Evolutionary conservation across 1,140 invertebrate species (phyloP).

Genomic region (Coelopa frigida): DNA sequence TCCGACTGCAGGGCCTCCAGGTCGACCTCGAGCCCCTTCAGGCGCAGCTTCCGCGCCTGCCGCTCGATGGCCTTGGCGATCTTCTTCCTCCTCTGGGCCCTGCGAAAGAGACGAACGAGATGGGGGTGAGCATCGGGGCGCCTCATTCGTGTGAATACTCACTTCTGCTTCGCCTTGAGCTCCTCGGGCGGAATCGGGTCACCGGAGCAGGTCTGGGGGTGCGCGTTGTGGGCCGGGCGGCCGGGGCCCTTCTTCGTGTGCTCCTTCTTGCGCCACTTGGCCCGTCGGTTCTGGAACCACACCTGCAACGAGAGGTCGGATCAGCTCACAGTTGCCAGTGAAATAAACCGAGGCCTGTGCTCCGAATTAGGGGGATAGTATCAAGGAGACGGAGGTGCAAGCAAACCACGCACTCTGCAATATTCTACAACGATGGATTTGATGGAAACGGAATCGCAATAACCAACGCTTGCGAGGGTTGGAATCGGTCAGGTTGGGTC

Average conservation of each 20-base stretch:
- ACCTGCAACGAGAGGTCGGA: slow-evolving; percentile 70
- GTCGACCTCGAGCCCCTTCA: slow-evolving; percentile 3
- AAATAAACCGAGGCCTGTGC: no score
- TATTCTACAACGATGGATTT: no score
- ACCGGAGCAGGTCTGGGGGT: slow-evolving; percentile 2
- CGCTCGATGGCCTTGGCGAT: slow-evolving; percentile 2
- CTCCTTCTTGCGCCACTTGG: slow-evolving; percentile 94
- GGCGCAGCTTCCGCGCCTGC: not conserved
- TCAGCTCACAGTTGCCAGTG: no score
- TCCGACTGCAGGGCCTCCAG: not conserved
- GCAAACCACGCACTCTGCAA: no score
- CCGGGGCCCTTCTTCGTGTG: slow-evolving; percentile 1
- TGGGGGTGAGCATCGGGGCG: not conserved
- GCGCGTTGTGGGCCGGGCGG: slow-evolving; percentile 1
- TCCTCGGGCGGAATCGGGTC: not conserved
- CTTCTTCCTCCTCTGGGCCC: not conserved
- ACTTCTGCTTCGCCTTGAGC: slow-evolving; percentile 1
- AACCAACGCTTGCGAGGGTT: no score
- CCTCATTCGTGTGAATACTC: not conserved
- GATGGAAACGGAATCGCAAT: no score
- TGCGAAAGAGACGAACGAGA: not conserved
- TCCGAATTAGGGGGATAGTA: no score
- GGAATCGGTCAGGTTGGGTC: no score
- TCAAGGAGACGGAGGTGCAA: no score
- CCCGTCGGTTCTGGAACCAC: slow-evolving; percentile 98